Evolutionary conservation across 2,888 invertebrate genomes (phyloP).

Genomic region (Microplitis manilae): DNA sequence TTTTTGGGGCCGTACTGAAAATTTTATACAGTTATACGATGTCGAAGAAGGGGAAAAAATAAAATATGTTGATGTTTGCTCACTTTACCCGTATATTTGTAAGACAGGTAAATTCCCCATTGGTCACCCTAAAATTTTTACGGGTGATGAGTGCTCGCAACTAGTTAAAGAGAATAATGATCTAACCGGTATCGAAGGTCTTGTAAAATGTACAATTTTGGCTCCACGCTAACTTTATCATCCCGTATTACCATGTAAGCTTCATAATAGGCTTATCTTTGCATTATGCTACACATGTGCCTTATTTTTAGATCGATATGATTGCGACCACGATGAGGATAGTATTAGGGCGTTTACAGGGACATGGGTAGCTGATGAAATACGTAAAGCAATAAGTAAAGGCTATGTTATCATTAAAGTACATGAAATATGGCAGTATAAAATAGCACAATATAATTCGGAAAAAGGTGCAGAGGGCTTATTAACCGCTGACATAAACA

Average conservation of each 20-base stretch:
- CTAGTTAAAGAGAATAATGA: no score
- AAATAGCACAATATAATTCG: no score
- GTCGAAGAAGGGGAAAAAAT: slow-evolving; percentile 49
- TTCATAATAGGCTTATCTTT: slow-evolving; percentile 54
- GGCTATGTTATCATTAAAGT: no score
- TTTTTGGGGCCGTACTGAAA: not conserved
- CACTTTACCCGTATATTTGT: slow-evolving; percentile 55
- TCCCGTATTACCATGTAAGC: slow-evolving; percentile 58
- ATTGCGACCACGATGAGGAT: not conserved
- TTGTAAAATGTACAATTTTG: slow-evolving; percentile 50
- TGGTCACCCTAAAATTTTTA: no score
- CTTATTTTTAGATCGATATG: no score
- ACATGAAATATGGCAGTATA: no score
- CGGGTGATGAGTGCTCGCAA: not conserved
- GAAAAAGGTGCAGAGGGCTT: no score
- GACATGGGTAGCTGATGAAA: no score
- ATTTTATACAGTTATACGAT: not conserved
- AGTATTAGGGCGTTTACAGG: not conserved
- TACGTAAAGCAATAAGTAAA: no score
- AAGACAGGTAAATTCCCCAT: no score
- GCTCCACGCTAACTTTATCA: slow-evolving; percentile 52
- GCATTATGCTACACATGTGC: not conserved
- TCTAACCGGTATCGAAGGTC: no score
- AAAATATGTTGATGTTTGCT: slow-evolving; percentile 54
- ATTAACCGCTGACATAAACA: no score